Evolutionary conservation across 2,888 invertebrate genomes (phyloP), one percentile per base, ranked within the genome.

Genomic region (Ectemnius continuus): DNA sequence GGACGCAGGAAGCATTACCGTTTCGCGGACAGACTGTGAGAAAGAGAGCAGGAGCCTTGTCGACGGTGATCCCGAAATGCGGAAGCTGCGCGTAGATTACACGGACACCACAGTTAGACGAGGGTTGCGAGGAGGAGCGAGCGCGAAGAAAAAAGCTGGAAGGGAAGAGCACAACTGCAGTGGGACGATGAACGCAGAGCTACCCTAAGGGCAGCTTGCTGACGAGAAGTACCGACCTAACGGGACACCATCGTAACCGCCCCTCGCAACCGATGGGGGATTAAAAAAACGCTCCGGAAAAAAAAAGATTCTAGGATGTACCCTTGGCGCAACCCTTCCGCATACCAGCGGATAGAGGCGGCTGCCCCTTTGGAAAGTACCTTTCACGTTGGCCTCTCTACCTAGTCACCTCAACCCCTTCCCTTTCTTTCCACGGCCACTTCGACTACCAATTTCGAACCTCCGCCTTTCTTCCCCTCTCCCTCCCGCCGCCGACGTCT

Each of bases 71-170:
- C 74, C 58, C 80, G 74, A 85, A 84, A 86, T 78, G 82, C 87
- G 87, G 87, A 87, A 87, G 87, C 80, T 73, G 80, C 67, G 79
- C 70, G 82, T 79, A 73, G 73, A 80, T 76, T 76, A 79, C 76
- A 82, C 28, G 82, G 78, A 80, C 36, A 36, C 74, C 83, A 84
- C 83, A 87, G 85, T 87, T 87, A 86, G 78, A 73, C 71, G 79
- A 85, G 81, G 84, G 78, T 74, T 73, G 73, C 60, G 28, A 76
- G 76, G 67, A 79, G 66, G 62, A 47, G 71, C 57, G 57, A 57
- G 62, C 69, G 52, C 61, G 45, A 46, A 36, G 47, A 65, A 60
- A 52, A 20, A 66, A 23, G 52, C 6, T 36, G 59, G 61, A 61
- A 47, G 60, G 52, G 61, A 67, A 75, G 47, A 66, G 67, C 72